Conservation (phyloP, 2,797 vertebrate genomes). For the Enteromius trimaculatus region DNA sequence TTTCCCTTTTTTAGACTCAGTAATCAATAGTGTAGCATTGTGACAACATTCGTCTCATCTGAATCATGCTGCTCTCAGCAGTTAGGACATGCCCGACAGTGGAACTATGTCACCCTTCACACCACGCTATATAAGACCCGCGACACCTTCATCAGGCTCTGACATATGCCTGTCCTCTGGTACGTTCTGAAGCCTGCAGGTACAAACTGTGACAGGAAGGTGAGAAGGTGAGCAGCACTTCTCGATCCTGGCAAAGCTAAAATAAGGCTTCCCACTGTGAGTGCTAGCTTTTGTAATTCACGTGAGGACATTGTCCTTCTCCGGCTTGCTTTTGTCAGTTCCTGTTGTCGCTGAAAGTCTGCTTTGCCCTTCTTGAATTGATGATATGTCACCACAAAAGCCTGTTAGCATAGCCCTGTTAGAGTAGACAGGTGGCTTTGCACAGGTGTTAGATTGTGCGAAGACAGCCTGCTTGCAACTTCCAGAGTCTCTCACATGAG, state of each 20-base stretch:
- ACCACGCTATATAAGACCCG: slow-evolving; percentile 24
- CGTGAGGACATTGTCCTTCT: slow-evolving; percentile 38
- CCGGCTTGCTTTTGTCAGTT: slow-evolving; percentile 50
- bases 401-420: slow-evolving; percentile 54
- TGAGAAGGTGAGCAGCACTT: slow-evolving; percentile 47
- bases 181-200: slow-evolving; percentile 44
- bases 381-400: slow-evolving; percentile 51
- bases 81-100: slow-evolving; percentile 17
- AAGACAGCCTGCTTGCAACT: slow-evolving; percentile 45
- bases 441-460: slow-evolving; percentile 57
- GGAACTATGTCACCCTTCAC: slow-evolving; percentile 42
- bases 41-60: slow-evolving; percentile 43
- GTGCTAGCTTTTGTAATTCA: slow-evolving; percentile 51
- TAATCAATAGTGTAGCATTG: slow-evolving; percentile 46
- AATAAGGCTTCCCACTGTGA: slow-evolving; percentile 39
- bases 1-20: slow-evolving; percentile 45
- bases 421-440: slow-evolving; percentile 58
- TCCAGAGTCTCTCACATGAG: slow-evolving; percentile 38
- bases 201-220: slow-evolving; percentile 54
- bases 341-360: slow-evolving; percentile 45
- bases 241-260: slow-evolving; percentile 36
- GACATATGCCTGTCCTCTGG: slow-evolving; percentile 47
- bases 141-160: slow-evolving; percentile 32
- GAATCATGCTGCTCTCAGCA: slow-evolving; percentile 17
- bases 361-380: slow-evolving; percentile 55